phyloP scores from a whole-genome alignment of 2,888 invertebrate genomes.

The Trichogramma dendrolimi region DNA sequence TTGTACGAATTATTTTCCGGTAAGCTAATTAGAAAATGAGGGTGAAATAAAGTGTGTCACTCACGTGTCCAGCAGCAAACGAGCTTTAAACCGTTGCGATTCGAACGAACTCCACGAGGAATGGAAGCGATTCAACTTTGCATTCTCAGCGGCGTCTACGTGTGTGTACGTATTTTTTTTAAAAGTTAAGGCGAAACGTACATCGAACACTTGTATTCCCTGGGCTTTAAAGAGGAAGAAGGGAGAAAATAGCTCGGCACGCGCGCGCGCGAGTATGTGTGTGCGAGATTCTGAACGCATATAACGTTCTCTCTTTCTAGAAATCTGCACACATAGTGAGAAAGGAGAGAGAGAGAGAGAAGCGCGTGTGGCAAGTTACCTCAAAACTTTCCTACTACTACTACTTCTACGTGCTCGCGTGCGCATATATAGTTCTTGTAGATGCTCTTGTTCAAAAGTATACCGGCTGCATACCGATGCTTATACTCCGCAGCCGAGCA shows the following conservation, averaged over 20 bases:
- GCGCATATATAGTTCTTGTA: slow-evolving; percentile 3
- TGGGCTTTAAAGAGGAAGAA: too few relatives aligned
- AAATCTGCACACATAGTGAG: slow-evolving; percentile 19
- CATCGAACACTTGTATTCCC: slow-evolving; percentile 27
- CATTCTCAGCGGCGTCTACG: slow-evolving; percentile 8
- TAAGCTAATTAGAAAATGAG: too few relatives aligned
- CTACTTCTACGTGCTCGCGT: background rate
- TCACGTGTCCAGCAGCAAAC: too few relatives aligned
- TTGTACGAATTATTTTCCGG: too few relatives aligned
- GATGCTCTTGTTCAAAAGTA: slow-evolving; percentile 22
- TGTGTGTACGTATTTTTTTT: background rate
- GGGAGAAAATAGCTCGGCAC: slow-evolving; percentile 6
- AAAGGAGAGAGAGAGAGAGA: background rate
- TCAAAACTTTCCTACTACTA: background rate
- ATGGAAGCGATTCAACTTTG: slow-evolving; percentile 18
- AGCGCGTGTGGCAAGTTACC: background rate
- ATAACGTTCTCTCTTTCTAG: slow-evolving; percentile 1
- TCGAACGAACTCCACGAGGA: too few relatives aligned
- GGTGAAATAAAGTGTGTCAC: too few relatives aligned
- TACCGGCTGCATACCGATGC: slow-evolving; percentile 24
- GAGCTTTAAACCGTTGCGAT: too few relatives aligned
- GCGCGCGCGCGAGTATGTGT: background rate
- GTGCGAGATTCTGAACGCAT: background rate
- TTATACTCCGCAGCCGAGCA: background rate
- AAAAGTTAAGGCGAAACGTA: slow-evolving; percentile 25